These are phyloP conservation scores for Drosophila sturtevanti DNA, from an alignment of 1,140 invertebrate species.

Conservation along the genomic window DNA sequence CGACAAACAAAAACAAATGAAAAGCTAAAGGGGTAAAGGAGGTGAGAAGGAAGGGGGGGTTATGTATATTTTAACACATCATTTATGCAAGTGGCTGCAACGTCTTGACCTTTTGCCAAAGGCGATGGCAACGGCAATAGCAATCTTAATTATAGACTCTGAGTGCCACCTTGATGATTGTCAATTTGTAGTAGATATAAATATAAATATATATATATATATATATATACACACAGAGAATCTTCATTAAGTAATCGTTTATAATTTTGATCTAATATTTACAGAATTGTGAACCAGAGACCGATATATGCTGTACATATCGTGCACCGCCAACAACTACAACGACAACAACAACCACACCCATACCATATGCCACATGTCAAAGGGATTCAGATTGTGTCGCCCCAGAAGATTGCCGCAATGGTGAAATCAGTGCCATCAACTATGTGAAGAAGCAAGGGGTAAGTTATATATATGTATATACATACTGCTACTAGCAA, in stretches of 20 bases:
- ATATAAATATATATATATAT: too few relatives aligned
- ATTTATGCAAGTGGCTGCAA: conserved; percentile 65
- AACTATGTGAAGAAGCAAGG: conserved; percentile 68
- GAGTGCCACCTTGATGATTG: conserved; percentile 4
- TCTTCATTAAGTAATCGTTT: neutral
- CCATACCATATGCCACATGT: conserved; percentile 57
- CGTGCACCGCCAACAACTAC: conserved; percentile 48
- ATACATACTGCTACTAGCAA: neutral
- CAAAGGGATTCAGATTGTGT: conserved; percentile 70
- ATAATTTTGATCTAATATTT: conserved; percentile 1
- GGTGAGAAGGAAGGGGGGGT: neutral
- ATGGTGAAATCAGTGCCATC: conserved; percentile 71
- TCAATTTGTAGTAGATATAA: neutral
- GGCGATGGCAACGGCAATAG: conserved; percentile 27
- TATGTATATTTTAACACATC: conserved; percentile 58
- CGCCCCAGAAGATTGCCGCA: conserved; percentile 65
- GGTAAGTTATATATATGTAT: conserved; percentile 53
- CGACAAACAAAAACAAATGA: neutral
- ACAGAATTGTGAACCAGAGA: conserved; percentile 72
- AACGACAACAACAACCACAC: conserved; percentile 61
- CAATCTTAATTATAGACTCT: conserved; percentile 17
- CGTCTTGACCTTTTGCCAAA: conserved; percentile 61
- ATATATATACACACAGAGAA: too few relatives aligned
- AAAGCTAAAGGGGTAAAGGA: too few relatives aligned
- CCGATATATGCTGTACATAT: conserved; percentile 72